Conservation (phyloP, 37 sponge, comb jelly and placozoan genomes). For the Petrosia ficiformis region DNA sequence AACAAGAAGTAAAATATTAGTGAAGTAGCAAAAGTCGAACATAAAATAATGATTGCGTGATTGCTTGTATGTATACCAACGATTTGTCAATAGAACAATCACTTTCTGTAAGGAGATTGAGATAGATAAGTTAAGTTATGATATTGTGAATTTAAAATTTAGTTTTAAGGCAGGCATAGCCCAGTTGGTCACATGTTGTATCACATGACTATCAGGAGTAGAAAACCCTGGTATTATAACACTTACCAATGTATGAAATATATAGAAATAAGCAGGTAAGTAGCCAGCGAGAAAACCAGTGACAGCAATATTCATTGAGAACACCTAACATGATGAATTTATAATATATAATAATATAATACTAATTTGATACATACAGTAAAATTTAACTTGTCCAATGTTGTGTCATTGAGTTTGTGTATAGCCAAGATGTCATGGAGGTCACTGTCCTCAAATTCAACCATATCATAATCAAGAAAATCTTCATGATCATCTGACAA, state of each 20-base stretch:
- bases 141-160: too few relatives aligned
- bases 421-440: constrained; percentile 14
- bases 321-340: constrained; percentile 9
- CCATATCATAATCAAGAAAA: constrained; percentile 29
- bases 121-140: too few relatives aligned
- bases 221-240: not conserved
- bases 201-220: too few relatives aligned
- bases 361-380: constrained; percentile 26
- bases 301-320: constrained; percentile 20
- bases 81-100: constrained; percentile 25
- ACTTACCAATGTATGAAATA: constrained; percentile 42
- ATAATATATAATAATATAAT: not conserved
- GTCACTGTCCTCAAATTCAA: constrained; percentile 23
- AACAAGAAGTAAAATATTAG: constrained; percentile 44
- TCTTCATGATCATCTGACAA: not conserved
- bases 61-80: constrained; percentile 54
- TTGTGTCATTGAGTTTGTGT: constrained; percentile 18
- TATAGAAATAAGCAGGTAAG: constrained; percentile 42
- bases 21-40: constrained; percentile 76
- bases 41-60: constrained; percentile 50
- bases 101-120: constrained; percentile 19
- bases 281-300: constrained; percentile 40
- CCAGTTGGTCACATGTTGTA: too few relatives aligned
- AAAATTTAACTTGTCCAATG: constrained; percentile 39
- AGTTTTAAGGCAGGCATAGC: not conserved